These are phyloP conservation scores for Limnothrissa miodon DNA, from an alignment of 2,113 vertebrate genomes.

Conservation along the genomic window DNA sequence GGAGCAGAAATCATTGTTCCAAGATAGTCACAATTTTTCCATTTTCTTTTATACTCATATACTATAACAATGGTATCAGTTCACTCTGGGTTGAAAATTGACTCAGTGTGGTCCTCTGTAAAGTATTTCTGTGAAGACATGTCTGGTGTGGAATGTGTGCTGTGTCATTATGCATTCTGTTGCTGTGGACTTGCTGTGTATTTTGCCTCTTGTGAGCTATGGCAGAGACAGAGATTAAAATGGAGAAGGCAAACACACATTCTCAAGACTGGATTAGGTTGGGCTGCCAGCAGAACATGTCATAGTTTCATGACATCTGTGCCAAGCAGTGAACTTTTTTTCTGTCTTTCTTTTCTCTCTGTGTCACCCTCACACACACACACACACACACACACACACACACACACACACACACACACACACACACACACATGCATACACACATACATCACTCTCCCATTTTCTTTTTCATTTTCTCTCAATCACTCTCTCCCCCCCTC, in stretches of 20 bases:
- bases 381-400: background rate
- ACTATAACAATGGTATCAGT: background rate
- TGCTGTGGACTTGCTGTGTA: background rate
- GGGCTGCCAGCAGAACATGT: background rate
- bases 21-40: background rate
- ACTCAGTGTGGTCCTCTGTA: background rate
- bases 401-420: background rate
- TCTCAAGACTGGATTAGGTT: background rate
- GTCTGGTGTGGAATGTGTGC: background rate
- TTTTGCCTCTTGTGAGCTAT: background rate
- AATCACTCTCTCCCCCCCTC: background rate
- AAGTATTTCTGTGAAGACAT: background rate
- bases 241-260: background rate
- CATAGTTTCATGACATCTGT: constrained; percentile 13
- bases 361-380: background rate
- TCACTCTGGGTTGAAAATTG: background rate
- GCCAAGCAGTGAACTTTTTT: background rate
- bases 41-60: background rate
- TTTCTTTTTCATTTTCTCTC: background rate
- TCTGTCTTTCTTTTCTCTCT: background rate
- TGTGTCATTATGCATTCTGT: background rate
- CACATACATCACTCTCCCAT: background rate
- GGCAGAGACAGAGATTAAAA: background rate
- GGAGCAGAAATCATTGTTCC: background rate
- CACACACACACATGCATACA: background rate